Conservation (phyloP, 2,797 vertebrate species). For the Hydrophis major region DNA sequence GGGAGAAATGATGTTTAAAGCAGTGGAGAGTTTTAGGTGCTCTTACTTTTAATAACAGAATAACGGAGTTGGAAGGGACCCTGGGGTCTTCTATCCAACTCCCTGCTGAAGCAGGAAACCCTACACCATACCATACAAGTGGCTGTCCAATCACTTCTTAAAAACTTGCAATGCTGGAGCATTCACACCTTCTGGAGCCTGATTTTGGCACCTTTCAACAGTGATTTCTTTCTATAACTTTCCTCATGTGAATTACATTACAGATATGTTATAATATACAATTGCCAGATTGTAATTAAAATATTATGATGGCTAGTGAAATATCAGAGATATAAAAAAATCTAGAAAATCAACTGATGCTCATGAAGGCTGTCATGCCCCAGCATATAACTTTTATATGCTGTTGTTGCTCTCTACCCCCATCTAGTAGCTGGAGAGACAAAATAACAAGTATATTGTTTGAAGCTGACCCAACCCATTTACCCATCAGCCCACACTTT, state of each 20-base stretch:
- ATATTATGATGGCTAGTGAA: neutral
- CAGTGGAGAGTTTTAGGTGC: neutral
- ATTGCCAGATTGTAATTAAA: neutral
- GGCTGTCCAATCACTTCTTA: neutral
- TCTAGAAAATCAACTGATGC: neutral
- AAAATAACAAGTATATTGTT: too few species aligned
- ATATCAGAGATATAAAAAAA: neutral
- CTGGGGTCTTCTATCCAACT: neutral
- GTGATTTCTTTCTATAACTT: neutral
- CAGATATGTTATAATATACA: neutral
- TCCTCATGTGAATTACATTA: neutral
- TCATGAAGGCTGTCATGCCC: neutral
- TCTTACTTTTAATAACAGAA: neutral
- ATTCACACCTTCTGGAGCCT: neutral
- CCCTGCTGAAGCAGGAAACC: neutral
- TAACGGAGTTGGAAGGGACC: neutral
- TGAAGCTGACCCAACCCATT: too few species aligned
- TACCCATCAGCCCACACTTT: too few species aligned
- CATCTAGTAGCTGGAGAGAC: too few species aligned
- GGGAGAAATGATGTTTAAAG: neutral
- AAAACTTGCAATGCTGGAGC: neutral
- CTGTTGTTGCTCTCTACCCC: too few species aligned
- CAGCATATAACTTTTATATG: too few species aligned
- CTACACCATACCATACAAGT: neutral
- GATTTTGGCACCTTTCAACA: neutral